Base-by-base conservation (phyloP, 1,140 invertebrate species). In the Drosophila nigrodunni region DNA sequence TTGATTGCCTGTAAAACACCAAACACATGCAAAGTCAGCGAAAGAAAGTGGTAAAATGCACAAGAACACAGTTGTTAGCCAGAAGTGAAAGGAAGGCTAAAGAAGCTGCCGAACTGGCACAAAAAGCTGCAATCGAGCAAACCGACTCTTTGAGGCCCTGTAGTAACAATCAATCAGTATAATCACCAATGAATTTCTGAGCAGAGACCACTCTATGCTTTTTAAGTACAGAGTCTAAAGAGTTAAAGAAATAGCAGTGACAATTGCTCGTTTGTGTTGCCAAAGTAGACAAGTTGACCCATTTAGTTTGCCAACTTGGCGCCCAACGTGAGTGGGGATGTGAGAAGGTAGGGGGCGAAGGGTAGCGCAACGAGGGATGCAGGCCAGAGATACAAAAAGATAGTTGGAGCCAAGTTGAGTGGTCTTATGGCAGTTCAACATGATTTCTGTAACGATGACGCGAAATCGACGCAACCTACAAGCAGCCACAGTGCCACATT, bases 281-380 rank as follows among this genome's bases (percentile, higher is more conserved):
- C 47, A 82, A 70, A 78, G 66, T 67, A 82, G 82, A 87, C 82
- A 78, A 87, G 82, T 86, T 86, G 82, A 87, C 82, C 82, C 79
- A 86, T 87, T 86, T 85, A 58, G 9, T 6, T 18, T 54, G 65
- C 43, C 65, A 58, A 67, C 30, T 35, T 37, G 57, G 55, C 49
- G 41, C 35, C 55, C 25, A 21, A 9, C 34, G 10, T 21, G 13
- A 46, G 44, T 7, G 1, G 15, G 2, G n/a, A 10, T 1, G 43
- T 2, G 25, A 25, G 25, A 18, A 37, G 54, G 15, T 2, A 13
- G 34, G 10, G 3, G 25, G 4, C 2, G 2, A 11, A 21, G 34
- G 35, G 21, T 9, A 18, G 50, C 5, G 25, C 2, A 25, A 1
- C 3, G 13, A 13, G 43, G 13, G 11, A n/a, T 10, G 39, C 18